Conservation (phyloP, 2,113 vertebrate genomes). For the Columba janthina region DNA sequence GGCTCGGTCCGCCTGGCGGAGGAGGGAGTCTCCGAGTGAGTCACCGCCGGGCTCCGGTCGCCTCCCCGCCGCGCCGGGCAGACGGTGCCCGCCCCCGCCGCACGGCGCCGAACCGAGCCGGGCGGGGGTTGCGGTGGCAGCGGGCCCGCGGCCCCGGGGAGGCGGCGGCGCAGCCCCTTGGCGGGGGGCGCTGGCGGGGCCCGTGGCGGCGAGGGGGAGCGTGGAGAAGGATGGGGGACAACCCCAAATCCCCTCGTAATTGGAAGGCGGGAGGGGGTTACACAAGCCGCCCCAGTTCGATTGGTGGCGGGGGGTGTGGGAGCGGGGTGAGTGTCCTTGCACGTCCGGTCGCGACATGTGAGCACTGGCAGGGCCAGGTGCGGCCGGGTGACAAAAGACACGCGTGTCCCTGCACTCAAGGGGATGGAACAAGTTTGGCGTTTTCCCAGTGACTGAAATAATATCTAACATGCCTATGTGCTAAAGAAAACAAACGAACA, state of each 20-base stretch:
- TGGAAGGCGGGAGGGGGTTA: accelerated
- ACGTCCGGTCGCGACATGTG: neutral
- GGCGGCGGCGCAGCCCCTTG: no score
- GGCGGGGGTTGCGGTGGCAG: neutral
- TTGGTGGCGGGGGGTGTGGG: neutral
- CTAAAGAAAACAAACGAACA: neutral
- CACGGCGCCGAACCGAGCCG: neutral
- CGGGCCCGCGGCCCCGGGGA: neutral
- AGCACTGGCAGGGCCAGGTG: neutral
- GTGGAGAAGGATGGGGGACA: neutral
- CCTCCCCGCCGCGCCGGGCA: neutral
- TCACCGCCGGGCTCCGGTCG: neutral
- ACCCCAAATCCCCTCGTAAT: no score
- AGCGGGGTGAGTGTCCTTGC: neutral
- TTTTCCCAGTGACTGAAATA: neutral
- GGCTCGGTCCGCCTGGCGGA: neutral
- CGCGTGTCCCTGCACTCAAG: neutral
- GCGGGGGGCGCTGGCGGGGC: neutral
- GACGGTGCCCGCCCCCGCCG: neutral
- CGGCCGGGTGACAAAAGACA: neutral
- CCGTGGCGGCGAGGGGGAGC: neutral
- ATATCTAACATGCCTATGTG: neutral
- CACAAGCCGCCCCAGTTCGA: accelerated
- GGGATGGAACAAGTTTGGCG: neutral
- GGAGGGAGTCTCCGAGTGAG: neutral